These are phyloP conservation scores for Avahi laniger DNA, from an alignment of 2,797 vertebrate species.

Conservation along the genomic window DNA sequence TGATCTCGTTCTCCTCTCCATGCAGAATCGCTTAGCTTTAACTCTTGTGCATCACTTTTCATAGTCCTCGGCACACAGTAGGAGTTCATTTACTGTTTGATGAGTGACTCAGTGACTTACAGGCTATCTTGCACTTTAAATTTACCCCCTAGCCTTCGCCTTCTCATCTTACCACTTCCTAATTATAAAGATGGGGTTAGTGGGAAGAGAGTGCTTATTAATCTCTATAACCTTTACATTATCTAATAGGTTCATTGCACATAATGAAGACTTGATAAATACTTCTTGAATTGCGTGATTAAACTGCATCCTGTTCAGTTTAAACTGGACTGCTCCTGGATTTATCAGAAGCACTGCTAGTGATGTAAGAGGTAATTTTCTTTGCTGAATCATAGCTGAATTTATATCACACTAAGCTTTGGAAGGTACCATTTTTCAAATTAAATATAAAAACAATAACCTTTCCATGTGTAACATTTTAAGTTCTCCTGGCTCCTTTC, in stretches of 20 bases:
- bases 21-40: background rate
- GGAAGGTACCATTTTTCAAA: constrained; percentile 71
- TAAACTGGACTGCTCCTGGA: background rate
- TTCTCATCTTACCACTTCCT: background rate
- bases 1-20: background rate
- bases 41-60: background rate
- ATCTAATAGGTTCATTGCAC: constrained; percentile 52
- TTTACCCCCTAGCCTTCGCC: background rate
- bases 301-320: background rate
- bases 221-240: constrained; percentile 55
- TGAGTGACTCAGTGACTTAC: background rate
- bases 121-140: background rate
- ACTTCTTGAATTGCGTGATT: constrained; percentile 64
- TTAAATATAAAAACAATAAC: constrained; percentile 69
- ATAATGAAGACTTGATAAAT: constrained; percentile 59
- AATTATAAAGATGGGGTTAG: background rate
- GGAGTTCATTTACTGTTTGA: background rate
- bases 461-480: constrained; percentile 53
- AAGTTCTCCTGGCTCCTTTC: constrained; percentile 65
- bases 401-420: constrained; percentile 57
- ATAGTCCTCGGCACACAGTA: background rate
- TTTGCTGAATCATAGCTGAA: constrained; percentile 76
- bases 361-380: constrained; percentile 63
- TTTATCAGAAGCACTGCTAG: constrained; percentile 28
- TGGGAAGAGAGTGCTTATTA: constrained; percentile 40